These are phyloP conservation scores for Falco concolor DNA, from an alignment of 2,797 vertebrate species.

Conservation along the genomic window DNA sequence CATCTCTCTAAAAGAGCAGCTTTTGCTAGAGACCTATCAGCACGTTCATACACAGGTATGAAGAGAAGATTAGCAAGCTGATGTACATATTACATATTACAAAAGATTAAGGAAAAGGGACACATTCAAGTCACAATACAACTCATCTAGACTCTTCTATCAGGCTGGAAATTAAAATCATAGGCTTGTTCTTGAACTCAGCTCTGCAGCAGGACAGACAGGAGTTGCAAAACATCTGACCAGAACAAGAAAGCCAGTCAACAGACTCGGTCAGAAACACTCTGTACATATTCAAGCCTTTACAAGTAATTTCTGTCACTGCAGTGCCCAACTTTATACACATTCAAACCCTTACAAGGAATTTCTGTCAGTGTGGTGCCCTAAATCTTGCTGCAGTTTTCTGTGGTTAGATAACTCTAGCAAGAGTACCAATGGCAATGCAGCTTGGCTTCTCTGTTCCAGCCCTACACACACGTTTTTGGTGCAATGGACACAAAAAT, in stretches of 20 bases:
- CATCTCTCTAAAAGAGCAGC: neutral
- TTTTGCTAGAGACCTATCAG: neutral
- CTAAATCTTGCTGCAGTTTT: neutral
- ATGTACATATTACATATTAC: neutral
- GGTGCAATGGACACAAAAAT: neutral
- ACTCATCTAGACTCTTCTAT: neutral
- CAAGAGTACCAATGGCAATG: neutral
- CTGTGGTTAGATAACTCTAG: neutral
- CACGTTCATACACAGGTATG: fast-evolving
- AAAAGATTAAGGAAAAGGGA: neutral
- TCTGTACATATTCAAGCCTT: neutral
- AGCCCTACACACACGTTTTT: neutral
- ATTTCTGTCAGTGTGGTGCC: neutral
- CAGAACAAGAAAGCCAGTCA: neutral
- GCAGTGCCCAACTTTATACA: neutral
- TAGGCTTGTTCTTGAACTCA: neutral
- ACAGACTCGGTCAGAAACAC: neutral
- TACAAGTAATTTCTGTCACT: neutral
- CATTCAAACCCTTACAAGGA: neutral
- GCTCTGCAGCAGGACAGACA: neutral
- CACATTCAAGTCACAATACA: neutral
- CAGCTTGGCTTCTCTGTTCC: neutral
- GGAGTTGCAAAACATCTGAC: neutral
- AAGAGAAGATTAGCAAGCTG: neutral
- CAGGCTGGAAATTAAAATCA: neutral